phyloP scores from a whole-genome alignment of 2,888 invertebrate genomes.

The Myopa testacea region DNA sequence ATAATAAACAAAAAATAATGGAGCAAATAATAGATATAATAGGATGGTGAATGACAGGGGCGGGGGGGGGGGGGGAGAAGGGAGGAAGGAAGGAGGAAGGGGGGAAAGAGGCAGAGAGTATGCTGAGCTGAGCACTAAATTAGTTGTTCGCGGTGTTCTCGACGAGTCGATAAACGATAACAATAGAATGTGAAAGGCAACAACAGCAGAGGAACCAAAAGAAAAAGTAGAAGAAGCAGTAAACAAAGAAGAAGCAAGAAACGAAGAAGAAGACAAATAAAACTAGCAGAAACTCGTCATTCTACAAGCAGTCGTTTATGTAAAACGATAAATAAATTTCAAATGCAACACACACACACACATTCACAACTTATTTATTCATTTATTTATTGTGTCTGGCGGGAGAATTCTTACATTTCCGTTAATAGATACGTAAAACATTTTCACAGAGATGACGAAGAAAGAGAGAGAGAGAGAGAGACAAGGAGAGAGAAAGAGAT shows the following conservation, averaged over 20 bases:
- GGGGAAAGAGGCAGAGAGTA: neutral
- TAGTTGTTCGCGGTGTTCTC: conserved; percentile 1
- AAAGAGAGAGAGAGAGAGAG: no score
- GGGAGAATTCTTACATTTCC: conserved; percentile 34
- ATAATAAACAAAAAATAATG: conserved; percentile 25
- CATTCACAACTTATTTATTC: neutral
- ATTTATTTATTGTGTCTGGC: conserved; percentile 38
- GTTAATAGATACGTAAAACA: neutral
- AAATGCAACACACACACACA: neutral
- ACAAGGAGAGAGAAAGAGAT: no score
- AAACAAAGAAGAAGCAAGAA: neutral
- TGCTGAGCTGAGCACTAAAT: neutral
- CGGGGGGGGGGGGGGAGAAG: neutral
- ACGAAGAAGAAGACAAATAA: no score
- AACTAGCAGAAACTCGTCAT: no score
- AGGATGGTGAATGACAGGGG: conserved; percentile 29
- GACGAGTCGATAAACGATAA: conserved; percentile 36
- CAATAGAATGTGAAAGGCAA: conserved; percentile 6
- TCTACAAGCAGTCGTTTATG: no score
- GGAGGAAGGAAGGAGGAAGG: neutral
- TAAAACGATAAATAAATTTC: neutral
- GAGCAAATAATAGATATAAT: conserved; percentile 38
- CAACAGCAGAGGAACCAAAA: neutral
- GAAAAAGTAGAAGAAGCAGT: neutral
- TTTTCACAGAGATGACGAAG: no score